Conservation (phyloP, 2,888 invertebrate genomes). For the Vandiemenella viatica region DNA sequence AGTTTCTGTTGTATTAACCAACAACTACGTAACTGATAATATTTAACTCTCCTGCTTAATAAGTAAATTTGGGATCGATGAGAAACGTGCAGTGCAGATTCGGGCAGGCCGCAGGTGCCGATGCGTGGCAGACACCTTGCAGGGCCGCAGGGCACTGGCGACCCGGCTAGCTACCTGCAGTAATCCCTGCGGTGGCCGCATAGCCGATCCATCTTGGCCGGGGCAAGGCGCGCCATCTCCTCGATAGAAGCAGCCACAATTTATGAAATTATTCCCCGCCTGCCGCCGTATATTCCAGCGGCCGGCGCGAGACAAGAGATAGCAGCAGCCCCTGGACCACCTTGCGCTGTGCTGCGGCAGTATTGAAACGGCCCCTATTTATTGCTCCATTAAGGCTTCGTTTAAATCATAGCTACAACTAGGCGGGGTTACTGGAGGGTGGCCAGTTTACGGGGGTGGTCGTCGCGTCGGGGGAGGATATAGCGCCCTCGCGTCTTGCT, state of each 20-base stretch:
- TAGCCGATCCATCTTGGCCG: neutral
- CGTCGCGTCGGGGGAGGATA: neutral
- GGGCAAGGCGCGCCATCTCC: neutral
- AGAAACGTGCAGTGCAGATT: too few species aligned
- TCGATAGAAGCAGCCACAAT: neutral
- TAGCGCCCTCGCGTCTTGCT: neutral
- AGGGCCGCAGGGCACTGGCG: too few species aligned
- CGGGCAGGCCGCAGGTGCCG: too few species aligned
- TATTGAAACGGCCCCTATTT: slow-evolving; percentile 42
- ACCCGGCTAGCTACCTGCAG: neutral
- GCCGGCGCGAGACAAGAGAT: neutral
- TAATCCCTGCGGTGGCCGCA: neutral
- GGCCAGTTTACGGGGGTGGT: neutral
- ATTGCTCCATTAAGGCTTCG: slow-evolving; percentile 43
- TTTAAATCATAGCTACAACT: slow-evolving; percentile 35
- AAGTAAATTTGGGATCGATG: too few species aligned
- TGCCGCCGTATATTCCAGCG: neutral
- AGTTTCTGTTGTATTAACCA: too few species aligned
- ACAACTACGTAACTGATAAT: too few species aligned
- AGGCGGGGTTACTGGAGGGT: neutral
- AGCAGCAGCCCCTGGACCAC: neutral
- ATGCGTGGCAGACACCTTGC: too few species aligned
- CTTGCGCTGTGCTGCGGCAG: too few species aligned
- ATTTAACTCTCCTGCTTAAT: too few species aligned
- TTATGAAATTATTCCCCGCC: neutral